Evolutionary conservation across 2,888 invertebrate species (phyloP), one percentile per base, ranked within the genome.

Genomic region (Prosapia bicincta): DNA sequence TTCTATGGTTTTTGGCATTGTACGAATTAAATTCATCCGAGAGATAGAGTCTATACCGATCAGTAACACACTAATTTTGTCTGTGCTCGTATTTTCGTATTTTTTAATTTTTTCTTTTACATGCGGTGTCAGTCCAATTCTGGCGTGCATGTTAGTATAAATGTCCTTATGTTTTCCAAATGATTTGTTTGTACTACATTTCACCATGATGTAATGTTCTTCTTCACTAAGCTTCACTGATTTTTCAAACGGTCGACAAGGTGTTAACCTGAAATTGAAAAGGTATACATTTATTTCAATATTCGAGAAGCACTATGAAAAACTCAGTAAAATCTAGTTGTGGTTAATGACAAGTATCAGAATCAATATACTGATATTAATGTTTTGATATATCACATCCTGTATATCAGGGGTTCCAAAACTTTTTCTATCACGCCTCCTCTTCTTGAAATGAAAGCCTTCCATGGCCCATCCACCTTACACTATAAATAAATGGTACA

Each of bases 31-130:
- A 83, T 96, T 94, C 66, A 93, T 86, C 75, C 95, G 85, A 0
- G 96, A 96, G 81, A 96, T 91, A 67, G 94, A 93, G 83, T 96
- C 96, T 81, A 97, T 91, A 54, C 96, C 96, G 23, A 97, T 83
- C 83, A 96, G 86, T 30, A 96, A 84, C 0, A 97, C 90, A 82
- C 91, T 93, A 23, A 91, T 84, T 72, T 73, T 79, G 10, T 74
- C 66, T 23, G 69, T 23, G 66, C 69, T 43, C 69, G 25, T 26
- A 25, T 30, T 43, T 30, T 24, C 70, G 15, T 28, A 24, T 78
- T 83, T 78, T 79, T 82, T 72, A 43, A 85, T 80, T 81, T 87
- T 83, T 79, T 88, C 84, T 79, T 88, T 84, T 74, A 90, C 83
- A 78, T 86, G 84, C 79, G 86, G 80, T 77, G 87, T 83, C 82